Percentiles rank a stretch among this genome's conserved stretches.
phyloP scores from a whole-genome alignment of 2,888 invertebrate species.

The Melieria crassipennis region DNA sequence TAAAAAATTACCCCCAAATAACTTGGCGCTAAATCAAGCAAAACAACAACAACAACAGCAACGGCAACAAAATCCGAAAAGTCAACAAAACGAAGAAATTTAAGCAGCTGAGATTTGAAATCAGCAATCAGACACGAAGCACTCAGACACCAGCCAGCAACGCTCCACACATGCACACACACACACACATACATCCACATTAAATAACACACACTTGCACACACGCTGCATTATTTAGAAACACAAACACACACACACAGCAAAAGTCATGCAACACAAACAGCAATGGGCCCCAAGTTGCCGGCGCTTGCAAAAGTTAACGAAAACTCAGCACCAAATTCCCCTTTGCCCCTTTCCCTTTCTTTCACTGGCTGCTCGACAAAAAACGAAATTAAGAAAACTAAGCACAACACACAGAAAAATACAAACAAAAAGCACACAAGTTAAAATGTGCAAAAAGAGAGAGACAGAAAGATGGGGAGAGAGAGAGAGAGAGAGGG shows the following conservation, averaged over 20 bases:
- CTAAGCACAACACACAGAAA: too few species aligned
- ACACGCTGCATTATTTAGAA: not conserved
- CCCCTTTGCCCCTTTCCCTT: not conserved
- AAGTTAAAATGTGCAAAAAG: not conserved
- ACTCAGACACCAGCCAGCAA: conserved; percentile 46
- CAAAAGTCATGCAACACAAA: conserved; percentile 29
- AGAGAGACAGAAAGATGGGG: too few species aligned
- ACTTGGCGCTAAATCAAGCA: conserved; percentile 20
- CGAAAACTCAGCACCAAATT: conserved; percentile 7
- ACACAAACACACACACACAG: conserved; percentile 5
- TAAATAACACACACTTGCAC: conserved; percentile 34
- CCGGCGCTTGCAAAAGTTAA: conserved; percentile 22
- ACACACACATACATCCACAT: not conserved
- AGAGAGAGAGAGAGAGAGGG: too few species aligned
- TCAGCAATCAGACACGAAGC: conserved; percentile 54
- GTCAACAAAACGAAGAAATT: conserved; percentile 23
- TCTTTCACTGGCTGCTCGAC: not conserved
- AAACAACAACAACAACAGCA: conserved; percentile 28
- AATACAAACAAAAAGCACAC: not conserved
- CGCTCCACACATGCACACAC: not conserved
- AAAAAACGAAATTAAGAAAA: too few species aligned
- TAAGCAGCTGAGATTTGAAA: conserved; percentile 45
- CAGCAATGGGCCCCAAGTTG: conserved; percentile 13
- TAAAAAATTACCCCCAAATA: conserved; percentile 29
- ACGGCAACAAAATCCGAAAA: conserved; percentile 16